Percentiles rank a stretch among this genome's conserved stretches.
These are phyloP conservation scores for Creontiades dilutus DNA, from an alignment of 2,888 invertebrate species.

Conservation along the genomic window DNA sequence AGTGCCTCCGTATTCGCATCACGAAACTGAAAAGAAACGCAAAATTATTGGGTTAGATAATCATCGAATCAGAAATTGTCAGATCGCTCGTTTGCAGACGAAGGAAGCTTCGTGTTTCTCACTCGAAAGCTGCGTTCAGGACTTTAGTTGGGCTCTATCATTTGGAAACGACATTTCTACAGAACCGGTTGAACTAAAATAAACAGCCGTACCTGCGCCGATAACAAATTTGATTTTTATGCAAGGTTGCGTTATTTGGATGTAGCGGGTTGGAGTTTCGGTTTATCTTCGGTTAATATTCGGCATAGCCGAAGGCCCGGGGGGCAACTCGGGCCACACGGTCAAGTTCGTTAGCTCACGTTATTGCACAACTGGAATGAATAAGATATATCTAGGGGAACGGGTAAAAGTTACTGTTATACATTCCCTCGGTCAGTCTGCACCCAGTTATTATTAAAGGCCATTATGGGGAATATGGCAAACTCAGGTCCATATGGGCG, in stretches of 20 bases:
- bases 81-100: no score
- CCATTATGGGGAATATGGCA: no score
- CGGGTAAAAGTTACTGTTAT: no score
- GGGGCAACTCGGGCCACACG: not conserved
- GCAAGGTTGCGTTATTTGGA: slow-evolving; percentile 34
- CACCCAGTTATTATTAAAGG: no score
- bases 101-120: no score
- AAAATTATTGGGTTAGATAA: no score
- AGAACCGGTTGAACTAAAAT: slow-evolving; percentile 24
- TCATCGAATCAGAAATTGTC: no score
- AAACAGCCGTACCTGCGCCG: not conserved
- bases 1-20: no score
- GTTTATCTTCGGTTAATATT: slow-evolving; percentile 13
- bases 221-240: slow-evolving; percentile 36
- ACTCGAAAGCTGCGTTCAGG: not conserved
- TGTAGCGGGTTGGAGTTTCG: not conserved
- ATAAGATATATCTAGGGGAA: slow-evolving; percentile 12
- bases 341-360: slow-evolving; percentile 35
- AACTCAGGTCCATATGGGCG: no score
- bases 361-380: slow-evolving; percentile 31
- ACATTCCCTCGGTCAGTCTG: no score
- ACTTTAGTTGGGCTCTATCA: not conserved
- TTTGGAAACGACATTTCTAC: slow-evolving; percentile 16
- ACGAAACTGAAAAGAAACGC: no score
- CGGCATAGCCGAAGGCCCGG: not conserved